A percentile compares a stretch with the other conserved stretches of the same genome.
Evolutionary conservation across 2,797 vertebrate genomes (phyloP).

Genomic region (Geotrypetes seraphini): DNA sequence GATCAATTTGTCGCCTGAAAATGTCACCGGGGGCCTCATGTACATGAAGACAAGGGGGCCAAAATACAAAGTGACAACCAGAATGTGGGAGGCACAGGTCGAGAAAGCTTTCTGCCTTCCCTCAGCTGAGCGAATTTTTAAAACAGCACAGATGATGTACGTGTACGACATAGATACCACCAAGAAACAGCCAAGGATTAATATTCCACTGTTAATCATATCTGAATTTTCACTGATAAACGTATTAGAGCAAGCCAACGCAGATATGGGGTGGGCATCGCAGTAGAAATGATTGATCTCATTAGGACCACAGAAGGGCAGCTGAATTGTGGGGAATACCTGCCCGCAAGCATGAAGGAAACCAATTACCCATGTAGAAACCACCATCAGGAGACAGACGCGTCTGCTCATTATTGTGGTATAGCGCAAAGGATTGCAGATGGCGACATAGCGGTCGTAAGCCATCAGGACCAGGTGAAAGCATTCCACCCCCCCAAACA

Average conservation of each 20-base stretch:
- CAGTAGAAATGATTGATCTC: constrained; percentile 30
- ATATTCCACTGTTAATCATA: constrained; percentile 21
- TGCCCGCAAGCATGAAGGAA: too few species aligned
- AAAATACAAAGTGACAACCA: constrained; percentile 27
- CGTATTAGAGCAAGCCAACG: constrained; percentile 24
- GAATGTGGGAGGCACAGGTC: constrained; percentile 30
- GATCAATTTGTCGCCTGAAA: constrained; percentile 26
- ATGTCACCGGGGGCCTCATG: constrained; percentile 12
- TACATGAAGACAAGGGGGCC: constrained; percentile 35
- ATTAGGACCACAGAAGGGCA: constrained; percentile 27
- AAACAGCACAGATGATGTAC: constrained; percentile 14
- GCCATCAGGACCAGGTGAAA: too few species aligned
- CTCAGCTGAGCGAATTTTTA: constrained; percentile 20
- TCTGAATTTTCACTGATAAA: constrained; percentile 15
- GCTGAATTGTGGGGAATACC: constrained; percentile 11
- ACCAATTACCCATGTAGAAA: too few species aligned
- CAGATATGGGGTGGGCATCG: constrained; percentile 25
- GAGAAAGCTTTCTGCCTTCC: constrained; percentile 28
- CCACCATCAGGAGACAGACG: too few species aligned
- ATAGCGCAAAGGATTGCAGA: too few species aligned
- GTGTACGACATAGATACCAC: constrained; percentile 16
- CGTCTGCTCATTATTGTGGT: too few species aligned
- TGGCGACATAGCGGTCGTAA: too few species aligned
- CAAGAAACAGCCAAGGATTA: constrained; percentile 19
- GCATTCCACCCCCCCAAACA: too few species aligned